phyloP scores from a whole-genome alignment of 2,888 invertebrate species.

The Lysandra bellargus region DNA sequence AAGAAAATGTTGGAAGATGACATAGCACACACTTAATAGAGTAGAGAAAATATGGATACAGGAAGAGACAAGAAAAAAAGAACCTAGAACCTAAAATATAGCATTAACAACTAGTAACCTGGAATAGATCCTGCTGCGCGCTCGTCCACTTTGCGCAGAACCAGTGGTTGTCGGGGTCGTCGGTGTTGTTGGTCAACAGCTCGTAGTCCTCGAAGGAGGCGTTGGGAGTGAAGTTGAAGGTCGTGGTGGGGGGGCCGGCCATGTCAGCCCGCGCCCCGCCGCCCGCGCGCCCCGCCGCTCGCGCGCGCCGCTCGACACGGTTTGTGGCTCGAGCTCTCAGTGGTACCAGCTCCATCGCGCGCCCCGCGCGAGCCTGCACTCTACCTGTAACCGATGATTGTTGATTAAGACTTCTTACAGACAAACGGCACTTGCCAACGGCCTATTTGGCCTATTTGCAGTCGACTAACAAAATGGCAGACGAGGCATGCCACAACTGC shows the following conservation, averaged over 20 bases:
- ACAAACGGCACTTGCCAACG: no score
- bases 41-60: no score
- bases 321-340: slow-evolving; percentile 81
- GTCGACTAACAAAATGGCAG: no score
- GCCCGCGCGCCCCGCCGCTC: slow-evolving; percentile 56
- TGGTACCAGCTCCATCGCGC: slow-evolving; percentile 82
- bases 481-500: no score
- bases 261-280: slow-evolving; percentile 67
- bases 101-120: slow-evolving; percentile 56
- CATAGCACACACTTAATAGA: no score
- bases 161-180: slow-evolving; percentile 71
- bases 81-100: no score
- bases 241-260: slow-evolving; percentile 71
- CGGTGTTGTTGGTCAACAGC: slow-evolving; percentile 71
- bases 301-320: slow-evolving; percentile 77
- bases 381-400: slow-evolving; percentile 49
- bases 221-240: slow-evolving; percentile 78
- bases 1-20: no score
- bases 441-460: no score
- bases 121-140: slow-evolving; percentile 90
- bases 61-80: no score
- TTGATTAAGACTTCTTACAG: no score
- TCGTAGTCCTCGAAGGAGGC: slow-evolving; percentile 78
- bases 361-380: slow-evolving; percentile 51
- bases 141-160: slow-evolving; percentile 89